phyloP scores from a whole-genome alignment of 1,140 invertebrate genomes.

The Diachasma alloeum region DNA sequence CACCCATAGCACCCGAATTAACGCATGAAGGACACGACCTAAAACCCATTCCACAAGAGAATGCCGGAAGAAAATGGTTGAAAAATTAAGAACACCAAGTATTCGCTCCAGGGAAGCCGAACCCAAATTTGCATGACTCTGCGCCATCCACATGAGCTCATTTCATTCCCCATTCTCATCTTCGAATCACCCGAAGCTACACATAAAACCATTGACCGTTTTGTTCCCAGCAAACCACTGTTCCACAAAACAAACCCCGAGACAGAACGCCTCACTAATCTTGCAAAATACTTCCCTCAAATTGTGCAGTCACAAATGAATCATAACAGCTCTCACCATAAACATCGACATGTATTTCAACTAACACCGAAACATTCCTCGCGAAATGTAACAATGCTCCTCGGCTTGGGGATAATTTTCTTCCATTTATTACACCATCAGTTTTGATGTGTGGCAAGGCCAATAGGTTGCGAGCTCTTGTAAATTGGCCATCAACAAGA shows the following conservation, averaged over 20 bases:
- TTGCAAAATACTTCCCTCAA: too few relatives aligned
- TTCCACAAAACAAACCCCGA: too few relatives aligned
- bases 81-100: background rate
- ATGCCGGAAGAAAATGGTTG: background rate
- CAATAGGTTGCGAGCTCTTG: constrained; percentile 12
- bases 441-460: constrained; percentile 23
- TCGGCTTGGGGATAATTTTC: constrained; percentile 1
- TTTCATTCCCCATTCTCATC: too few relatives aligned
- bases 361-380: background rate
- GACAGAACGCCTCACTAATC: too few relatives aligned
- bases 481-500: constrained; percentile 13
- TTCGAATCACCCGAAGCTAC: background rate
- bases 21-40: background rate
- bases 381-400: background rate
- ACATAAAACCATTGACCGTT: background rate
- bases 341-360: background rate
- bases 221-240: too few relatives aligned
- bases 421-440: background rate
- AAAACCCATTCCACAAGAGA: background rate
- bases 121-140: background rate
- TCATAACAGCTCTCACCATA: too few relatives aligned
- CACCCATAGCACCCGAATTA: background rate
- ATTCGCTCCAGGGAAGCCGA: background rate
- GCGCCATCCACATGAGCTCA: background rate
- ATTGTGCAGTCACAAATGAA: too few relatives aligned